Base-by-base conservation (phyloP, 2,888 invertebrate genomes). In the Apotomis betuletana region DNA sequence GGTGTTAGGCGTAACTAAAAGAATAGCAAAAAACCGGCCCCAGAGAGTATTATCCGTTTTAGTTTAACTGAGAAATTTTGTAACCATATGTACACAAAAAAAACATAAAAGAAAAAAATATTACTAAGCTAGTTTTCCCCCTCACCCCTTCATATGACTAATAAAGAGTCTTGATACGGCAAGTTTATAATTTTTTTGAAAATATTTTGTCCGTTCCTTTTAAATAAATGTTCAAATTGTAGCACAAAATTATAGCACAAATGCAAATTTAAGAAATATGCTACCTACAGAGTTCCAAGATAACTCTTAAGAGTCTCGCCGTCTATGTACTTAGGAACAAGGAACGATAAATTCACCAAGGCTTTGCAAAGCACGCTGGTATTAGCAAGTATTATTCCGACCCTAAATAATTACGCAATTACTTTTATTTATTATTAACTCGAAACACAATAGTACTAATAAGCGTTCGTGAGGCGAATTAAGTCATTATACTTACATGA, bases 331-430 rank as follows among this genome's bases (percentile, higher is more conserved):
- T 54, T 80, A 77, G 77, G 77, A 82, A 81, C 79, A 80, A 81
- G 76, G 80, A 81, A 84, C 85, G 69, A 87, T 90, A 89, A 89
- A 91, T 91, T 87, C 76, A 80, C 76, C 78, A 78, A 83, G 81
- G 85, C 87, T 86, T 85, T 82, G 82, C 83, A 81, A 80, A 82
- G 80, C 79, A 74, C 76, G 80, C 77, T 85, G 85, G 81, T 82
- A 85, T 85, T 83, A 84, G 81, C 83, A 81, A 77, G 78, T 74
- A 77, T 76, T 74, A 79, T 77, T 76, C 77, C 79, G 81, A 78
- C 85, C 85, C 85, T 83, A 87, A 89, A 88, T 88, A 90, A 92
- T 91, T 90, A 87, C 85, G 83, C 84, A 86, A 90, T 91, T 90
- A 88, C 85, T 85, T 87, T 87, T 83, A 83, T 90, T 90, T 89